Conservation (phyloP, 1,140 invertebrate species). For the Halyomorpha halys region DNA sequence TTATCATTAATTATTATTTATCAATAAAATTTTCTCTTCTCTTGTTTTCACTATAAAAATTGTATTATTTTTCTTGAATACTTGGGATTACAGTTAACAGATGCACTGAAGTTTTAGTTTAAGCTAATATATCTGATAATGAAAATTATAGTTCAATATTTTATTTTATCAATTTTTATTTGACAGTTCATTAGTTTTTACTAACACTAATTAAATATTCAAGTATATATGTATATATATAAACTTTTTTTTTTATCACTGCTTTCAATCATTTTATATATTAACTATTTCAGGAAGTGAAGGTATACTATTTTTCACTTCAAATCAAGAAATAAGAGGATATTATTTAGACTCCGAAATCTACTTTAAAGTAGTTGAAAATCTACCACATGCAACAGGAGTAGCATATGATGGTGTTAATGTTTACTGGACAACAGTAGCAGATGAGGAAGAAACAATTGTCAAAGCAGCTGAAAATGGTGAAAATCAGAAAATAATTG, state of each 20-base stretch:
- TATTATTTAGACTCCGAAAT: constrained; percentile 40
- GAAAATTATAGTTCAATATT: too few relatives aligned
- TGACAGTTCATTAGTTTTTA: background rate
- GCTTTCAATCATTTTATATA: background rate
- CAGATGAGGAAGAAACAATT: constrained; percentile 52
- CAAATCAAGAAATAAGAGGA: constrained; percentile 40
- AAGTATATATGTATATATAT: too few relatives aligned
- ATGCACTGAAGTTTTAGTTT: too few relatives aligned
- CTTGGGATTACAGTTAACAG: too few relatives aligned
- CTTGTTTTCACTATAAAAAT: too few relatives aligned
- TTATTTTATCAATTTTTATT: background rate
- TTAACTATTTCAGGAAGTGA: constrained; percentile 34
- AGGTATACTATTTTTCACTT: constrained; percentile 51
- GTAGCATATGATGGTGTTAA: constrained; percentile 52
- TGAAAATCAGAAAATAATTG: constrained; percentile 42
- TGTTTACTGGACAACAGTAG: constrained; percentile 65
- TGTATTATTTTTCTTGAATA: too few relatives aligned
- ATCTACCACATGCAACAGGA: constrained; percentile 50
- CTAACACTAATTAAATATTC: background rate
- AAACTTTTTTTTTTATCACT: background rate
- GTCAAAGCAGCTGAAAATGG: constrained; percentile 46
- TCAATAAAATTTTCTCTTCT: too few relatives aligned
- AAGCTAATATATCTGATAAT: too few relatives aligned
- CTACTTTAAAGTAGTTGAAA: constrained; percentile 39
- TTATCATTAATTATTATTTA: too few relatives aligned